A percentile compares a stretch with the other conserved stretches of the same genome.
Conservation (phyloP, 2,113 vertebrate genomes). For the Datnioides undecimradiatus region DNA sequence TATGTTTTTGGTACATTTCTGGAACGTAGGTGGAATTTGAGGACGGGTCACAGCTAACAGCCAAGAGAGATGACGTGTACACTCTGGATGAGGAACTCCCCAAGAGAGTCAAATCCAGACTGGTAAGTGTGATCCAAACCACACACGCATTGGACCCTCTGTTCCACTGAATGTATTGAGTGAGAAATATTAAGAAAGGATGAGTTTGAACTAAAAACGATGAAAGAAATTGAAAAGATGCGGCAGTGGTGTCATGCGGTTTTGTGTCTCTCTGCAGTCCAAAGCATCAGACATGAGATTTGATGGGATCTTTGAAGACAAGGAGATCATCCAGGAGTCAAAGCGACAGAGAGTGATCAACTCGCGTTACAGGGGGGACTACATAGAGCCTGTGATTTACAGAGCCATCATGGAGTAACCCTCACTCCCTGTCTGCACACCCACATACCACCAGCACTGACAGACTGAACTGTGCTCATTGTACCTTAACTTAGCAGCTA, state of each 20-base stretch:
- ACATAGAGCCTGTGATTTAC: constrained; percentile 98
- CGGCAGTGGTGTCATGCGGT: neutral
- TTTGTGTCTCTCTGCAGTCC: constrained; percentile 84
- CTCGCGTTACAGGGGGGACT: constrained; percentile 97
- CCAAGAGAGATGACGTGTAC: constrained; percentile 98
- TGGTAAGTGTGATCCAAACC: constrained; percentile 83
- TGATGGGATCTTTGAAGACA: constrained; percentile 97
- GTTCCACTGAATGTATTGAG: neutral
- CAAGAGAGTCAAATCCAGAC: constrained; percentile 95
- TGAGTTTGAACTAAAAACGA: neutral
- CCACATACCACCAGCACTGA: constrained; percentile 74
- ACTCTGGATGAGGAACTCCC: constrained; percentile 97
- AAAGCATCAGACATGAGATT: constrained; percentile 99
- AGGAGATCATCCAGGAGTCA: constrained; percentile 93
- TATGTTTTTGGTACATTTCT: neutral
- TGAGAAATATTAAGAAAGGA: neutral
- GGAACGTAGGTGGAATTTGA: constrained; percentile 94
- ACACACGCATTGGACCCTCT: no score
- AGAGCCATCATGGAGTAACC: constrained; percentile 98
- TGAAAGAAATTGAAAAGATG: neutral
- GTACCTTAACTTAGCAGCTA: constrained; percentile 58
- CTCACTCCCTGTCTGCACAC: neutral
- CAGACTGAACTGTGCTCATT: constrained; percentile 52
- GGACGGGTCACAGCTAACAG: constrained; percentile 95
- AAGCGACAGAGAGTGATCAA: constrained; percentile 98